Evolutionary conservation across 2,113 vertebrate genomes (phyloP).

Genomic region (Perccottus glenii): DNA sequence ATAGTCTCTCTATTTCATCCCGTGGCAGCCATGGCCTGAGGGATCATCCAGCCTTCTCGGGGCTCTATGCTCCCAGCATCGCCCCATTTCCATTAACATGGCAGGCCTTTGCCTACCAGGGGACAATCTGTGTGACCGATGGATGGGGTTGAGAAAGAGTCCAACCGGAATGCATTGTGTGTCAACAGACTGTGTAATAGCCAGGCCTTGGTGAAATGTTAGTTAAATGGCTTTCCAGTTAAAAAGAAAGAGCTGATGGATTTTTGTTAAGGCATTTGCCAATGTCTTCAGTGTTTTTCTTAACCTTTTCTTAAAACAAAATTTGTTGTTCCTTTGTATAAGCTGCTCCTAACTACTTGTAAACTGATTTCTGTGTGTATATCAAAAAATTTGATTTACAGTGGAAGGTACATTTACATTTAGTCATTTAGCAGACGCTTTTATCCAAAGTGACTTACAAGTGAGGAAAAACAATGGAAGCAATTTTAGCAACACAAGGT

Average conservation of each 20-base stretch:
- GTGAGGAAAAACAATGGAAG: no score
- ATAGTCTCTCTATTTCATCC: constrained; percentile 85
- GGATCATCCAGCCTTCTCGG: constrained; percentile 74
- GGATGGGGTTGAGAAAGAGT: constrained; percentile 71
- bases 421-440: no score
- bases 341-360: neutral
- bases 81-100: constrained; percentile 78
- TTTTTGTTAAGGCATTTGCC: constrained; percentile 41
- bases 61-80: constrained; percentile 76
- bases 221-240: constrained; percentile 65
- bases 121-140: constrained; percentile 76
- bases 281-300: constrained; percentile 33
- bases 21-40: constrained; percentile 77
- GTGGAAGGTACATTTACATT: no score
- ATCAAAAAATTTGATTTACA: no score
- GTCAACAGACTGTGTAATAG: constrained; percentile 75
- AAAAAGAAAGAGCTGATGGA: constrained; percentile 55
- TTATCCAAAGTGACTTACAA: no score
- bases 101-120: constrained; percentile 68
- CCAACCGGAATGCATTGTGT: constrained; percentile 67
- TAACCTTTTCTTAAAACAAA: constrained; percentile 35
- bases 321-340: neutral
- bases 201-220: constrained; percentile 66
- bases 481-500: no score
- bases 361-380: neutral